Conservation (phyloP, 2,797 vertebrate genomes). For the Sebastes dallii region DNA sequence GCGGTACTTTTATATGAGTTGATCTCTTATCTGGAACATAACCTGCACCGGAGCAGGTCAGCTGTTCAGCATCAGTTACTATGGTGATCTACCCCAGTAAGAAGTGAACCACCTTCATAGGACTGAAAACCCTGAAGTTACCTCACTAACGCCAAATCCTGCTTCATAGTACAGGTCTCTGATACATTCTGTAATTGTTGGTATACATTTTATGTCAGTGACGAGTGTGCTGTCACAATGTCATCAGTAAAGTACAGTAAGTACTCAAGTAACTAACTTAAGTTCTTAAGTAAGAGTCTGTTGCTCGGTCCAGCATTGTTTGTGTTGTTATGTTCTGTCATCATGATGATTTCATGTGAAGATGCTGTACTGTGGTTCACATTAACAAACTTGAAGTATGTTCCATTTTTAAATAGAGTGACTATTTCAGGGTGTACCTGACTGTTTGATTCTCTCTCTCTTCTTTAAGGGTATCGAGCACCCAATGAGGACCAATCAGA, state of each 20-base stretch:
- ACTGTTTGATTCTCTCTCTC: neutral
- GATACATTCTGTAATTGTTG: neutral
- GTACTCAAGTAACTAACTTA: neutral
- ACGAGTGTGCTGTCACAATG: neutral
- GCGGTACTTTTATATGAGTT: too few relatives aligned
- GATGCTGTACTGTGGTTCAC: neutral
- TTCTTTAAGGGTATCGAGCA: constrained; percentile 90
- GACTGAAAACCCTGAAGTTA: too few relatives aligned
- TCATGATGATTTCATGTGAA: neutral
- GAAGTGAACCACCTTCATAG: too few relatives aligned
- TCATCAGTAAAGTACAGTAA: neutral
- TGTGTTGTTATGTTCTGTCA: neutral
- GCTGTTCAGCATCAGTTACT: too few relatives aligned
- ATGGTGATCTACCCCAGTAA: too few relatives aligned
- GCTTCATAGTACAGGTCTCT: too few relatives aligned
- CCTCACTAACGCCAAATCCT: too few relatives aligned
- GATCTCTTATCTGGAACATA: too few relatives aligned
- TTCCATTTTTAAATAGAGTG: too few relatives aligned
- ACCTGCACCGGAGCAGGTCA: too few relatives aligned
- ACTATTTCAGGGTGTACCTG: neutral
- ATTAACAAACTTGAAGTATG: neutral
- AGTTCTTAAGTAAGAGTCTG: neutral
- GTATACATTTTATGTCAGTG: neutral
- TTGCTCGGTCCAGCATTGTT: neutral
- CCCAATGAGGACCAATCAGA: constrained; percentile 94